Evolutionary conservation across 2,888 invertebrate species (phyloP).

Genomic region (Syrista parreyssii): DNA sequence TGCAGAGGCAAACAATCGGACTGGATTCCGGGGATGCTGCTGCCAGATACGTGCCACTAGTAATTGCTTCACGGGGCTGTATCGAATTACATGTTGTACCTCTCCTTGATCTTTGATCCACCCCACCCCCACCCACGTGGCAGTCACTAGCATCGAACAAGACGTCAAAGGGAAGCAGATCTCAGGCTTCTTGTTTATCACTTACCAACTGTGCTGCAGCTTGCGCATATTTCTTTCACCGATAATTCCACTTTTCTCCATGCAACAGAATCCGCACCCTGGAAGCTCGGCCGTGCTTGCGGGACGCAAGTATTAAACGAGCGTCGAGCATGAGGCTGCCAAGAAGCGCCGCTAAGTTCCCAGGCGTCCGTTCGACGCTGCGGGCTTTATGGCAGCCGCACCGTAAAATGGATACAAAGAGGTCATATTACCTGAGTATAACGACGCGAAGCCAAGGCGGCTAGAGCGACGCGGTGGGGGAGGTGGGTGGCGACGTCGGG

Average conservation of each 20-base stretch:
- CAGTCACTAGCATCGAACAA: not conserved
- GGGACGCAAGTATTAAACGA: not conserved
- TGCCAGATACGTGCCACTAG: not conserved
- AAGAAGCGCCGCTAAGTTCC: not conserved
- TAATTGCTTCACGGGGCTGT: not conserved
- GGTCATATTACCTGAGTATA: constrained; percentile 51
- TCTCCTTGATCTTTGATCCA: not conserved
- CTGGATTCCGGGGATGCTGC: not conserved
- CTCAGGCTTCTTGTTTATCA: not conserved
- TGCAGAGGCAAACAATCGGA: not conserved
- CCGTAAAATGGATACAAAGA: constrained; percentile 62
- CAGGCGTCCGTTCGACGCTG: not conserved
- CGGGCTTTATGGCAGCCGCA: constrained; percentile 53
- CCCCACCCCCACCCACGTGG: not conserved
- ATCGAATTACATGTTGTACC: not conserved
- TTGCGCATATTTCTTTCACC: not conserved
- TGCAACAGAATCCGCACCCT: too few relatives aligned
- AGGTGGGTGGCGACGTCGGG: constrained; percentile 34
- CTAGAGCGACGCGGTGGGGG: not conserved
- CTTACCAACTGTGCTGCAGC: not conserved
- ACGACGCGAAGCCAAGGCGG: constrained; percentile 18
- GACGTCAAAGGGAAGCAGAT: not conserved
- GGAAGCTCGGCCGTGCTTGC: too few relatives aligned
- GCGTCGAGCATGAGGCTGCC: not conserved
- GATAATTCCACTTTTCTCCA: not conserved